Evolutionary conservation across 2,797 vertebrate genomes (phyloP), one percentile per base, ranked within the genome.

Genomic region (Sebastes wilsoni): DNA sequence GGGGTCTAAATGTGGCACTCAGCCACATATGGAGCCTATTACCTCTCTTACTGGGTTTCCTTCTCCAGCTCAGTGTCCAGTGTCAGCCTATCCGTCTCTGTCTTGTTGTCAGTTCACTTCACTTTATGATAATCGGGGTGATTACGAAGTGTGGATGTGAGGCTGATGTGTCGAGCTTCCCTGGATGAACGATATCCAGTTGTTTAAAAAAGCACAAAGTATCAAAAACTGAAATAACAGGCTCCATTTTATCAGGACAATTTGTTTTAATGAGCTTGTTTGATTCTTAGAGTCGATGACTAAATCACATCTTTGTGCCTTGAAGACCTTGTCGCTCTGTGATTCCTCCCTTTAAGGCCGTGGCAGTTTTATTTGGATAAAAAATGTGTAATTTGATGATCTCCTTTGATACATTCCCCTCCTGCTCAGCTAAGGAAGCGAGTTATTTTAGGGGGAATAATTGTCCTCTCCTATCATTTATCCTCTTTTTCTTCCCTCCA

Each of bases 11-110:
- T 83, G 83, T 85, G 75, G 85, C 87, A 77, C 77, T 78, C 16
- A 66, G 66, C 22, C 83, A 86, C 87, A 93, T 36, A 85, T 87
- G 88, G 83, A 90, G 81, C 69, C 77, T 2, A 91, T 92, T 92
- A 87, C 28, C 22, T 36, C 62, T 69, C 60, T 38, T n/a, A 32
- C 60, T 59, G 64, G 42, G 42, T 67, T 42, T 56, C 76, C 59
- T 36, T 66, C 32, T 74, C 18, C 77, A 14, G 54, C 66, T 85
- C 70, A 23, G 62, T 68, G 66, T 80, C 82, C 32, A 18, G 54
- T 30, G 38, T 90, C 79, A 67, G 74, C 61, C 60, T 13, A 7
- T 64, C 66, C n/a, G 27, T 79, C 65, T 87, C 73, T 60, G 68
- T 80, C 68, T 76, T 11, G 42, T 20, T 32, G 14, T 79, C 72